phyloP scores from a whole-genome alignment of 2,113 vertebrate genomes.

The Microcebus griseorufus region DNA sequence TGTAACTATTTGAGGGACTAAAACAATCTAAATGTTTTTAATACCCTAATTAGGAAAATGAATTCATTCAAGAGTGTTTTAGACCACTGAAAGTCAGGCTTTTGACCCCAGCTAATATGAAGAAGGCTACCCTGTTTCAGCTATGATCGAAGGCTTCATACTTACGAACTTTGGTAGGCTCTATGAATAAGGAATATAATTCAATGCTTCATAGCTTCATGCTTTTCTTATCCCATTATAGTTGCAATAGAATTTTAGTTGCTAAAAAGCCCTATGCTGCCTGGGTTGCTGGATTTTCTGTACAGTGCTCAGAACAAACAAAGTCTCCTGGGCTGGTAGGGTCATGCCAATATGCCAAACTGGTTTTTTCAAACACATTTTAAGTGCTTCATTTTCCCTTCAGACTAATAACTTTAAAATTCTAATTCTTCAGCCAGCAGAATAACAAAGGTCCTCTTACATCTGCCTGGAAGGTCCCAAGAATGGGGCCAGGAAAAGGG shows the following conservation, averaged over 20 bases:
- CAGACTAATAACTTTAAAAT: neutral
- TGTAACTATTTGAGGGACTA: neutral
- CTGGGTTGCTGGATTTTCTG: neutral
- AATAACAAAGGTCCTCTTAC: neutral
- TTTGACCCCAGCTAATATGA: neutral
- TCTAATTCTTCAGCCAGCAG: neutral
- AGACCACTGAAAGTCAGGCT: neutral
- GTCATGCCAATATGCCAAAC: neutral
- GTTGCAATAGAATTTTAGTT: neutral
- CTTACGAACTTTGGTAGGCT: neutral
- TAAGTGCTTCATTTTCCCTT: conserved; percentile 12
- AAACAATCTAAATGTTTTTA: neutral
- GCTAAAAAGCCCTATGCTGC: neutral
- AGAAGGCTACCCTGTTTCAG: neutral
- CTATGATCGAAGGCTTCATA: neutral
- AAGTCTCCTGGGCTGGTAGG: neutral
- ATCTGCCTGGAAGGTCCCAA: neutral
- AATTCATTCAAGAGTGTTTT: neutral
- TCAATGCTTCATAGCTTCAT: neutral
- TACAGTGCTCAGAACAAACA: neutral
- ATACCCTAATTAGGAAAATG: neutral
- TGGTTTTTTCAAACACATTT: neutral
- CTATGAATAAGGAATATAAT: neutral
- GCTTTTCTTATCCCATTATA: fast-evolving
- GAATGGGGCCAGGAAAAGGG: neutral